Conservation (phyloP, 2,888 invertebrate species). For the Luperina testacea region DNA sequence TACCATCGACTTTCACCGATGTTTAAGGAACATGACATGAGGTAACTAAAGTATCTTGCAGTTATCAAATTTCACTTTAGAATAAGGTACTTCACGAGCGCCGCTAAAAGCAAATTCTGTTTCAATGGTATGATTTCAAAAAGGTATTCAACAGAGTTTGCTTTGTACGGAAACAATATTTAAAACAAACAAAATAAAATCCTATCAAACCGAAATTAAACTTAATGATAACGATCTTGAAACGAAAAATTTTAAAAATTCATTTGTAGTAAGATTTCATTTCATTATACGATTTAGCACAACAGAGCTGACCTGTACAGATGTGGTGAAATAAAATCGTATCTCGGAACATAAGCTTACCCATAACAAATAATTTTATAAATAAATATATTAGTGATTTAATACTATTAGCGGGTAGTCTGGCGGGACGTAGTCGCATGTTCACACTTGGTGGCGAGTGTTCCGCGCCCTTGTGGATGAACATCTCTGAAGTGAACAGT, state of each 20-base stretch:
- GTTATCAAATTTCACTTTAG: conserved; percentile 53
- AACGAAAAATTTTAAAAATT: conserved; percentile 78
- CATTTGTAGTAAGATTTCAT: conserved; percentile 76
- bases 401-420: conserved; percentile 76
- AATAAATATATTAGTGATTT: conserved; percentile 71
- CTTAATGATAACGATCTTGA: conserved; percentile 77
- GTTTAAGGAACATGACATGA: conserved; percentile 58
- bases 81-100: conserved; percentile 64
- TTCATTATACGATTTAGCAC: conserved; percentile 70
- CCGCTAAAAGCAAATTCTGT: conserved; percentile 65
- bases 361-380: conserved; percentile 71
- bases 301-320: conserved; percentile 59
- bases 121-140: conserved; percentile 49
- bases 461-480: conserved; percentile 57
- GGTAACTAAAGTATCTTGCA: conserved; percentile 63
- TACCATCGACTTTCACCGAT: conserved; percentile 42
- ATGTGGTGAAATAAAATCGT: conserved; percentile 63
- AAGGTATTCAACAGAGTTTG: conserved; percentile 64
- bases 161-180: conserved; percentile 65
- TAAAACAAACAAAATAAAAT: conserved; percentile 73
- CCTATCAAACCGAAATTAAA: conserved; percentile 78
- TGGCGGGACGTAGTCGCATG: conserved; percentile 72
- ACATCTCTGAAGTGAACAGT: conserved; percentile 19
- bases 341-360: conserved; percentile 68
- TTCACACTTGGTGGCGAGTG: conserved; percentile 34